These are phyloP conservation scores for Diadegma fenestrale DNA, from an alignment of 2,888 invertebrate species.

Conservation along the genomic window DNA sequence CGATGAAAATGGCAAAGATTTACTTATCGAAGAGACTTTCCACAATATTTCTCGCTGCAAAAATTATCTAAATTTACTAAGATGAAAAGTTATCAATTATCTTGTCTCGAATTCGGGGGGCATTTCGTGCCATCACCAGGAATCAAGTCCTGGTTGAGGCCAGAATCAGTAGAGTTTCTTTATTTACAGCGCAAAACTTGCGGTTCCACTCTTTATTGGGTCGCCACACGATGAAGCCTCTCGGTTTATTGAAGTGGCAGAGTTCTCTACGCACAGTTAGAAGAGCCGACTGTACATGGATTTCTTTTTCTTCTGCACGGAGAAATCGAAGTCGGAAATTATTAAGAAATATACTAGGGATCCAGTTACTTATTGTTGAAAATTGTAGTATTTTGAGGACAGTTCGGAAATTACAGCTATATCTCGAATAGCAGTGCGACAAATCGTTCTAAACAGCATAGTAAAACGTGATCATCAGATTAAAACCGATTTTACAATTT, in stretches of 20 bases:
- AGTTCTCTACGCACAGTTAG: conserved; percentile 28
- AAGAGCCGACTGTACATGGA: neutral
- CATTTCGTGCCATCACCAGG: conserved; percentile 12
- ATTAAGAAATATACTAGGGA: no score
- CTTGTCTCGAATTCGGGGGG: neutral
- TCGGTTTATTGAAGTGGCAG: conserved; percentile 51
- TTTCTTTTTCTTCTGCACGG: neutral
- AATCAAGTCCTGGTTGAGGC: conserved; percentile 39
- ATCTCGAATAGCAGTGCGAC: no score
- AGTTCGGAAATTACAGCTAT: no score
- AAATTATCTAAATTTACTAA: neutral
- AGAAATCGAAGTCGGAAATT: no score
- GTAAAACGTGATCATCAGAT: no score
- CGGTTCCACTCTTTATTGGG: conserved; percentile 30
- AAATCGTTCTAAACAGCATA: no score
- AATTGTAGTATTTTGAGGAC: no score
- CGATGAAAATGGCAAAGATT: no score
- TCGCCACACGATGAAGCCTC: conserved; percentile 33
- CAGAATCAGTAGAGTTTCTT: conserved; percentile 50
- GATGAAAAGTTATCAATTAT: conserved; percentile 12
- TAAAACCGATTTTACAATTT: no score
- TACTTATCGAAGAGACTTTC: no score
- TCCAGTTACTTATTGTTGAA: no score
- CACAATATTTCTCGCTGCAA: no score
- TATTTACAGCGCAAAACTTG: conserved; percentile 51